Evolutionary conservation across 2,797 vertebrate genomes (phyloP).

Genomic region (Ptychadena robeensis): DNA sequence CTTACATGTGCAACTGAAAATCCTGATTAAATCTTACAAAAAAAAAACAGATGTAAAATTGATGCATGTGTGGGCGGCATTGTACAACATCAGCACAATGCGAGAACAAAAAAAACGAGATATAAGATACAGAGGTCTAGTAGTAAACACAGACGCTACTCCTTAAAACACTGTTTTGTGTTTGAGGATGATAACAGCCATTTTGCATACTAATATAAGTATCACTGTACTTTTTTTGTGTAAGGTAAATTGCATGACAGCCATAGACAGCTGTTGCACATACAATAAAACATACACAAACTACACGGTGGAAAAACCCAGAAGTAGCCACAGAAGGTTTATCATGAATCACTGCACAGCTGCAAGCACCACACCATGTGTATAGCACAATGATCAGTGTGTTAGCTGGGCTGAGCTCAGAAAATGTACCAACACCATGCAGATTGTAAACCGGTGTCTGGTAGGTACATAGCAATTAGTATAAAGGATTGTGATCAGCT

Average conservation of each 20-base stretch:
- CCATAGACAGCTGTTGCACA: conserved; percentile 25
- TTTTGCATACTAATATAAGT: not conserved
- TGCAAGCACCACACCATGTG: conserved; percentile 20
- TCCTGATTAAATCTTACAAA: not conserved
- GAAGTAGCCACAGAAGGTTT: conserved; percentile 8
- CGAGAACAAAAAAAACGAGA: not conserved
- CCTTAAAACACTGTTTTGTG: not conserved
- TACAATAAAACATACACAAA: conserved; percentile 26
- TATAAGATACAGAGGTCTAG: not conserved
- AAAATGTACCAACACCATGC: conserved; percentile 6
- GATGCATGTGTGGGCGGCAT: not conserved
- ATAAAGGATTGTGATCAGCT: not conserved
- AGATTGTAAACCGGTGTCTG: conserved; percentile 9
- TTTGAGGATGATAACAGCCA: not conserved
- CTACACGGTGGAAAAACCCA: not conserved
- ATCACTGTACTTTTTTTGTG: not conserved
- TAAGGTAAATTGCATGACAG: conserved; percentile 8
- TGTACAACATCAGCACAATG: not conserved
- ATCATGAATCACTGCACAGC: conserved; percentile 24
- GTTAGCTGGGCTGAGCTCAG: conserved; percentile 27
- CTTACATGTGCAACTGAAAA: not conserved
- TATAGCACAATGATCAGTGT: conserved; percentile 38
- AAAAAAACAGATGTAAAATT: not conserved
- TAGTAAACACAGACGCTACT: not conserved
- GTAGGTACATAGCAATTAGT: conserved; percentile 12